Percentiles rank a stretch among this genome's conserved stretches.
phyloP scores from a whole-genome alignment of 1,140 invertebrate genomes.

The Solenopsis fugax region DNA sequence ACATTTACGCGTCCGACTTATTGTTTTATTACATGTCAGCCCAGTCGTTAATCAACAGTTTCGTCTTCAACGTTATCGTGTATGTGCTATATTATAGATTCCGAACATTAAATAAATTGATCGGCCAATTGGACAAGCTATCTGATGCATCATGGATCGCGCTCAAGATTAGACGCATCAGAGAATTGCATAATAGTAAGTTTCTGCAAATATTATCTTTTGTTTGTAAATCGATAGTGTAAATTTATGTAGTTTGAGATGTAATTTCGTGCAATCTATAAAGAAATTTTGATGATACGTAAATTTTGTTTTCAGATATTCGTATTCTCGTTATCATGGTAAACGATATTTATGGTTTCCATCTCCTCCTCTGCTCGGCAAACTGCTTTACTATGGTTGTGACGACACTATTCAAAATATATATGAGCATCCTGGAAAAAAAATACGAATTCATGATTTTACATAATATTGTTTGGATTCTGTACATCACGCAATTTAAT shows the following conservation, averaged over 20 bases:
- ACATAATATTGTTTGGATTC: constrained; percentile 79
- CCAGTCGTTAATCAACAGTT: constrained; percentile 76
- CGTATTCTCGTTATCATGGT: constrained; percentile 70
- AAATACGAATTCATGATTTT: constrained; percentile 77
- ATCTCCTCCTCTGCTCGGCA: constrained; percentile 76
- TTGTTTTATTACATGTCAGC: constrained; percentile 78
- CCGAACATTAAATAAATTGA: constrained; percentile 69
- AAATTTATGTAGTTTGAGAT: too few relatives aligned
- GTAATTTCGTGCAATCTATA: not conserved
- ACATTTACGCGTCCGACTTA: constrained; percentile 78
- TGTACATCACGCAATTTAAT: constrained; percentile 72
- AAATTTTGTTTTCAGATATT: constrained; percentile 64
- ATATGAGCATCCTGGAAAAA: constrained; percentile 78
- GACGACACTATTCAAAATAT: constrained; percentile 78
- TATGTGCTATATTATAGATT: constrained; percentile 72
- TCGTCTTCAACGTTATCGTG: constrained; percentile 74
- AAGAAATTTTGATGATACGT: too few relatives aligned
- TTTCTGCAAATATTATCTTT: not conserved
- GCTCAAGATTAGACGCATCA: constrained; percentile 72
- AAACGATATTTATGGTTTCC: constrained; percentile 75
- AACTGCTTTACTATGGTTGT: constrained; percentile 80
- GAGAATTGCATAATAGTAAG: constrained; percentile 74
- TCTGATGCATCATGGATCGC: constrained; percentile 55
- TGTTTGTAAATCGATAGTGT: not conserved
- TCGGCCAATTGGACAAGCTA: constrained; percentile 58